phyloP scores from a whole-genome alignment of 2,888 invertebrate species.

The Nephrotoma flavescens region DNA sequence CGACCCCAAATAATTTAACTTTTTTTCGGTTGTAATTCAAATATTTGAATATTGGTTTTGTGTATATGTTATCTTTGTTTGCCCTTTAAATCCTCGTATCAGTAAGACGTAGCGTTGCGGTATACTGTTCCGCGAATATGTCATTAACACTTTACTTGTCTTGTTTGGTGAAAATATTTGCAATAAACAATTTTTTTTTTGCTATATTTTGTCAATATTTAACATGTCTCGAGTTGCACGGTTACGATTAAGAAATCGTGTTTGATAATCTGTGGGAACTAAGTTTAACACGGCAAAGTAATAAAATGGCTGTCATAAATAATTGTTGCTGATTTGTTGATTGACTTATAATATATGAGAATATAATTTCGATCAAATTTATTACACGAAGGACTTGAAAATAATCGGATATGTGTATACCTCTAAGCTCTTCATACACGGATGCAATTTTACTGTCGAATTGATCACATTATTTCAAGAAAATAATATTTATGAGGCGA shows the following conservation, averaged over 20 bases:
- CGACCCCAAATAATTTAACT: background rate
- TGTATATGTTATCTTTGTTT: background rate
- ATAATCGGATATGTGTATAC: no score
- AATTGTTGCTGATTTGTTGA: background rate
- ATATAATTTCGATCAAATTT: no score
- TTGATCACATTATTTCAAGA: background rate
- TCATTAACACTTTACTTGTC: background rate
- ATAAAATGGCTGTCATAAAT: no score
- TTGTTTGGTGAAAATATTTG: background rate
- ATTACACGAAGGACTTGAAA: no score
- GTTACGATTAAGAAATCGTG: no score
- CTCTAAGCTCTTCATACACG: background rate
- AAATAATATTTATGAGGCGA: no score
- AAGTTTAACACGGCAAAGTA: background rate
- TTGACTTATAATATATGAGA: background rate
- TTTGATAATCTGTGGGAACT: no score
- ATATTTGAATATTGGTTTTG: background rate
- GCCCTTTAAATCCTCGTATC: background rate
- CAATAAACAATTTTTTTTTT: background rate
- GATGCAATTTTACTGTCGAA: background rate
- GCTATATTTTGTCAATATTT: background rate
- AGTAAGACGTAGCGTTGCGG: background rate
- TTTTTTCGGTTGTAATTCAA: background rate
- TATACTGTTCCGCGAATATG: background rate
- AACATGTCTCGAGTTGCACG: background rate